phyloP scores from a whole-genome alignment of 2,888 invertebrate genomes.

The Arge pagana region DNA sequence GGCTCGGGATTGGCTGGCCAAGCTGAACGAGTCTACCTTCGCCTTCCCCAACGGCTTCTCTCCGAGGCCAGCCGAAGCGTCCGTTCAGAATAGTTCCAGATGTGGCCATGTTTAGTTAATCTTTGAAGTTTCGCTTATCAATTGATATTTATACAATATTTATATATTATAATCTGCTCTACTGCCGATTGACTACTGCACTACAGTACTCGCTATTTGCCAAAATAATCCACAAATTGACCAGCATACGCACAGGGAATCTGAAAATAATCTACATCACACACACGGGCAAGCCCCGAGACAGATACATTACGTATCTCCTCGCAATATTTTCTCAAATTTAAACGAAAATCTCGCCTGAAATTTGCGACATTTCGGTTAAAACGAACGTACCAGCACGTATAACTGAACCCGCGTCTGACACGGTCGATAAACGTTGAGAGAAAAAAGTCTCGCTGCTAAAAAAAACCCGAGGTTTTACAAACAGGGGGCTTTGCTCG shows the following conservation, averaged over 20 bases:
- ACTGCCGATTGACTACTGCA: conserved; percentile 18
- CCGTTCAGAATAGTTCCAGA: conserved; percentile 58
- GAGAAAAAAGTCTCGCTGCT: background rate
- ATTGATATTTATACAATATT: conserved; percentile 33
- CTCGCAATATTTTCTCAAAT: conserved; percentile 6
- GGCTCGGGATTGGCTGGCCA: conserved; percentile 3
- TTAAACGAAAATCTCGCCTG: conserved; percentile 1
- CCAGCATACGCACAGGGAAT: background rate
- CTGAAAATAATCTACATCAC: conserved; percentile 9
- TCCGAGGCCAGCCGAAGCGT: conserved; percentile 37
- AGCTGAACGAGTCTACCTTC: conserved; percentile 13
- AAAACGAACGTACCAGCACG: background rate
- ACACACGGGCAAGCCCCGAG: conserved; percentile 4
- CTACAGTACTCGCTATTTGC: conserved; percentile 7
- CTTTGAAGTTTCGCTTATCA: conserved; percentile 54
- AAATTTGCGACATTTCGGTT: conserved; percentile 6
- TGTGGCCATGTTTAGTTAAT: conserved; percentile 58
- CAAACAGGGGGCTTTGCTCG: conserved; percentile 5
- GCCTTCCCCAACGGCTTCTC: conserved; percentile 10
- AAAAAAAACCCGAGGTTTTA: conserved; percentile 16
- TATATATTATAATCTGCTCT: conserved; percentile 13
- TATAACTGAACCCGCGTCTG: too few species aligned
- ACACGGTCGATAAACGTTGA: background rate
- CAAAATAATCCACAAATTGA: conserved; percentile 6
- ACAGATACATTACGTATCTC: conserved; percentile 8